Evolutionary conservation across 2,113 vertebrate genomes (phyloP), one percentile per base, ranked within the genome.

Genomic region (Indicator indicator): DNA sequence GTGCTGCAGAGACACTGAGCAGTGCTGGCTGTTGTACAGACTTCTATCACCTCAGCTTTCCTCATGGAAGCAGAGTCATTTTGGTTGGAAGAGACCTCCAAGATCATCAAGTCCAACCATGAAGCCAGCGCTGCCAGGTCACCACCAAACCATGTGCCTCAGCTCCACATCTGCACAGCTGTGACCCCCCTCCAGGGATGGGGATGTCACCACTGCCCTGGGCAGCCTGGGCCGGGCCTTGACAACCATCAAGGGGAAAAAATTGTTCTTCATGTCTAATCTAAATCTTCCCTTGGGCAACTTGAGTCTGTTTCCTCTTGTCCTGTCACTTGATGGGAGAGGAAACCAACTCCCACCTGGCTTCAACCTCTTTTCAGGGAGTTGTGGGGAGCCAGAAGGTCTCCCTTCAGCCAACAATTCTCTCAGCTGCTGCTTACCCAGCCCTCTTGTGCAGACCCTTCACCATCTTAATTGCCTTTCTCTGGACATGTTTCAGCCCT

Each of bases 21-120:
- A 9, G 7, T 17, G 16, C 6, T 28, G 38, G 28, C 7, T 40
- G 3, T 23, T 50, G 21, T 14, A 4, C 16, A 7, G 0, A 6
- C 2, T 60, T 82, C 64, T 36, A 28, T 13, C 26, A 1, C 70
- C 68, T n/a, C 6, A 42, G 11, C 71, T 59, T 79, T 56, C 46
- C 32, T 42, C 16, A 28, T 9, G 24, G 8, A 59, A 26, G 17
- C 36, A 30, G 62, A 42, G 11, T 42, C 38, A 19, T 42, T 42
- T 20, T 42, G 38, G 16, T 30, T 42, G 38, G 38, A 30, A 42
- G 26, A 28, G 38, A 19, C 27, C 9, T 67, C 14, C 20, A 21
- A 32, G 28, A 15, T 44, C 40, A 5, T 67, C 3, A 13, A 32
- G 28, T 44, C 17, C 64, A 44, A 23, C 40, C 5, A 13, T 44